These are phyloP conservation scores for Scophthalmus maximus DNA, from an alignment of 2,113 vertebrate species.

Conservation along the genomic window DNA sequence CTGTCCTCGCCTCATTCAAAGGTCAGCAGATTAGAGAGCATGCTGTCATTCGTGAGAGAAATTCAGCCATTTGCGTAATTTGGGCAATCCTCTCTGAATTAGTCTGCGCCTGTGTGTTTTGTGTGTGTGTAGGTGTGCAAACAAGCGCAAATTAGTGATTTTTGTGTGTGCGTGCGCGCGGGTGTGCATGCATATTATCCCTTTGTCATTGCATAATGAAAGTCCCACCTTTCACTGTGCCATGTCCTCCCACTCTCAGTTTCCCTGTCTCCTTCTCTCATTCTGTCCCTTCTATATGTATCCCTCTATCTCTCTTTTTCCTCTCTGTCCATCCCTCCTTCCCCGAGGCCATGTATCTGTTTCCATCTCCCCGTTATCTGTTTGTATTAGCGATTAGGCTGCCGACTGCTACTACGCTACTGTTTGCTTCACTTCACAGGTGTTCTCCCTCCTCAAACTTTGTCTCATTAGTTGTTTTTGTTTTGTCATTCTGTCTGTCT, in stretches of 20 bases:
- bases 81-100: conserved; percentile 70
- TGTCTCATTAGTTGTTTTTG: background rate
- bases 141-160: conserved; percentile 52
- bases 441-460: conserved; percentile 41
- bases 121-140: conserved; percentile 58
- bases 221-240: conserved; percentile 71
- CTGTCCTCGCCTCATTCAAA: conserved; percentile 54
- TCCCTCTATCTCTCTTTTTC: conserved; percentile 19
- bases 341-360: conserved; percentile 65
- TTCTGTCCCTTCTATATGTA: conserved; percentile 31
- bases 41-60: conserved; percentile 56
- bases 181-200: conserved; percentile 40
- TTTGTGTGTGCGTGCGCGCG: background rate
- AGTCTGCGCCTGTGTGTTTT: conserved; percentile 67
- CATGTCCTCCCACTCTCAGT: conserved; percentile 71
- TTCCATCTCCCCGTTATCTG: conserved; percentile 70
- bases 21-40: conserved; percentile 71
- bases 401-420: conserved; percentile 49
- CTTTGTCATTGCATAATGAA: conserved; percentile 76
- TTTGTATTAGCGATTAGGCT: conserved; percentile 59
- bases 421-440: conserved; percentile 55
- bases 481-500: background rate
- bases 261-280: conserved; percentile 28
- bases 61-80: conserved; percentile 64
- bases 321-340: conserved; percentile 37